These are phyloP conservation scores for Zaprionus ghesquierei DNA, from an alignment of 1,140 invertebrate genomes.

Conservation along the genomic window DNA sequence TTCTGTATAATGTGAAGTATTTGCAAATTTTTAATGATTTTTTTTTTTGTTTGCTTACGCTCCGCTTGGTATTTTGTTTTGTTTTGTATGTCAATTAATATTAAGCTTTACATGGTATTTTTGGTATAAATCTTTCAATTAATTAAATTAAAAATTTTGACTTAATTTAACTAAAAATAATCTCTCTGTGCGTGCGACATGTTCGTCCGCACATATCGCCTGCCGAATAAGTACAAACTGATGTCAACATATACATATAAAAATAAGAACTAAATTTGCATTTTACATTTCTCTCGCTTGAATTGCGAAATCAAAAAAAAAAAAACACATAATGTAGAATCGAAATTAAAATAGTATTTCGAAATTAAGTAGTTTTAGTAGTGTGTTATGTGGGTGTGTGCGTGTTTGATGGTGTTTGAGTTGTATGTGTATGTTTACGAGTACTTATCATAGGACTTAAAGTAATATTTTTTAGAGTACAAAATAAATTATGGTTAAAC, in stretches of 20 bases:
- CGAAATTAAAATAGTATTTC: constrained; percentile 68
- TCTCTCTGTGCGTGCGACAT: constrained; percentile 36
- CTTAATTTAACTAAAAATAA: constrained; percentile 71
- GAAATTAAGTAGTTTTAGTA: constrained; percentile 54
- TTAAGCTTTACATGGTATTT: constrained; percentile 80
- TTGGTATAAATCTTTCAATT: constrained; percentile 79
- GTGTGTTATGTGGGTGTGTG: constrained; percentile 11
- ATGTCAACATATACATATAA: constrained; percentile 68
- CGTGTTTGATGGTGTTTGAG: constrained; percentile 19
- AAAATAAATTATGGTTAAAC: constrained; percentile 70
- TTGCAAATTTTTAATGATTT: constrained; percentile 74
- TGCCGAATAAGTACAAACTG: constrained; percentile 57
- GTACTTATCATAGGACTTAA: constrained; percentile 38
- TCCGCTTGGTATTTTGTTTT: constrained; percentile 56
- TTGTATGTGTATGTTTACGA: constrained; percentile 28
- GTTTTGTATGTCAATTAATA: constrained; percentile 62
- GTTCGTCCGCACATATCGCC: background rate
- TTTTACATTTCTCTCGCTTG: constrained; percentile 54
- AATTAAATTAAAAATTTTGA: constrained; percentile 76
- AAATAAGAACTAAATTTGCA: constrained; percentile 53
- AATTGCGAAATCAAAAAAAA: constrained; percentile 29
- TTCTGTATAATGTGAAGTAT: constrained; percentile 71
- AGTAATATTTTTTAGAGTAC: constrained; percentile 61
- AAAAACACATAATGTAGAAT: constrained; percentile 15
- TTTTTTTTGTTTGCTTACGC: constrained; percentile 63